Evolutionary conservation across 2,113 vertebrate genomes (phyloP).

Genomic region (Cromileptes altivelis): DNA sequence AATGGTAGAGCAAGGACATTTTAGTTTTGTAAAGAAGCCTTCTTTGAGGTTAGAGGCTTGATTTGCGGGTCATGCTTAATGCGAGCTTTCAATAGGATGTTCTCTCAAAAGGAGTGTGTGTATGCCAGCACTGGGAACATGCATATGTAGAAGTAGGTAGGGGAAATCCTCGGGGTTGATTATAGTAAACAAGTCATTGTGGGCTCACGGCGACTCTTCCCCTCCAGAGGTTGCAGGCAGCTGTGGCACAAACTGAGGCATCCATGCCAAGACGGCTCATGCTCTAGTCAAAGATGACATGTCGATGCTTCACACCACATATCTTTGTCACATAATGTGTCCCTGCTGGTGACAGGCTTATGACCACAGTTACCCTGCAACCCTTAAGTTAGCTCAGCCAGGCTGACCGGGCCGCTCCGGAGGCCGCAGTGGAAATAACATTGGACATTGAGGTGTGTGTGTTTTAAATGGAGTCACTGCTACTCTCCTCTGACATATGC

Average conservation of each 20-base stretch:
- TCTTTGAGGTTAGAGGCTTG: slow-evolving; percentile 18
- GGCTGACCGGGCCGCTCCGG: not conserved
- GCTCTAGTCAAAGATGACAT: slow-evolving; percentile 73
- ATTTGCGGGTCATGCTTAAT: not conserved
- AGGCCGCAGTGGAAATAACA: slow-evolving; percentile 43
- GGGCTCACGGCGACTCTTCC: slow-evolving; percentile 48
- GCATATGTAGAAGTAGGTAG: slow-evolving; percentile 45
- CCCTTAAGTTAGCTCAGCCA: slow-evolving; percentile 49
- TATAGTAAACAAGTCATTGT: slow-evolving; percentile 68
- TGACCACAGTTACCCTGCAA: slow-evolving; percentile 63
- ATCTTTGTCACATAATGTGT: slow-evolving; percentile 74
- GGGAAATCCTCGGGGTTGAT: slow-evolving; percentile 45
- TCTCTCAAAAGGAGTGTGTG: slow-evolving; percentile 6
- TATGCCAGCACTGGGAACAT: slow-evolving; percentile 23
- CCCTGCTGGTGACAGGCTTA: slow-evolving; percentile 70
- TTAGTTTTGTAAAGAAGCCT: not conserved
- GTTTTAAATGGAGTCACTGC: slow-evolving; percentile 17
- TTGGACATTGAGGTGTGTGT: slow-evolving; percentile 4
- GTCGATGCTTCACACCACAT: slow-evolving; percentile 66
- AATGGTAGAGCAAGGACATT: not conserved
- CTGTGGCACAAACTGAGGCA: slow-evolving; percentile 64
- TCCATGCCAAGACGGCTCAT: slow-evolving; percentile 64
- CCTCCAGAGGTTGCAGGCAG: slow-evolving; percentile 58
- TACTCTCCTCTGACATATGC: slow-evolving; percentile 26
- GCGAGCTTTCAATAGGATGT: slow-evolving; percentile 19